Percentiles rank a stretch among this genome's conserved stretches.
Evolutionary conservation across 2,888 invertebrate genomes (phyloP).

Genomic region (Rotaria socialis): DNA sequence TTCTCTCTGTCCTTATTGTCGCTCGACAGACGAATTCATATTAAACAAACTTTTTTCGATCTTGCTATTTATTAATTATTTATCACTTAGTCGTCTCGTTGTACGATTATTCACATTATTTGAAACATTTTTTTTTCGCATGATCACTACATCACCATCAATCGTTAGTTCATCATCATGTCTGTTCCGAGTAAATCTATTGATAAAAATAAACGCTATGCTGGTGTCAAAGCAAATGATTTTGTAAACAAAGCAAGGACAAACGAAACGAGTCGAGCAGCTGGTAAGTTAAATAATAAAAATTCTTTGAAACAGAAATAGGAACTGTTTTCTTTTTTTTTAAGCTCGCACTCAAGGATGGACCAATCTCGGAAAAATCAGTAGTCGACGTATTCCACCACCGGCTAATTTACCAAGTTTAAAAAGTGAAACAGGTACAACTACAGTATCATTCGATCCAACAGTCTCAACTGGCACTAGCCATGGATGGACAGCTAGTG

Average conservation of each 20-base stretch:
- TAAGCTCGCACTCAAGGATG: conserved; percentile 84
- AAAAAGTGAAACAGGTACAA: conserved; percentile 83
- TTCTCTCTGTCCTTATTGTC: background rate
- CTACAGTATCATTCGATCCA: conserved; percentile 65
- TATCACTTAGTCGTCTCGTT: background rate
- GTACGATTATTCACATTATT: background rate
- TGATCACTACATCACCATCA: conserved; percentile 20
- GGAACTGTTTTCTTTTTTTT: background rate
- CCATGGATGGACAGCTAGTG: conserved; percentile 26
- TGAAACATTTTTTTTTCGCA: background rate
- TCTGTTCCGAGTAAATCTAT: conserved; percentile 11
- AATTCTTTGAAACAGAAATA: too few species aligned
- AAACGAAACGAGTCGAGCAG: background rate
- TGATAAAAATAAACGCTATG: conserved; percentile 35
- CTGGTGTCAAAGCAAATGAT: conserved; percentile 8
- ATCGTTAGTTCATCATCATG: background rate
- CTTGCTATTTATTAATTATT: background rate
- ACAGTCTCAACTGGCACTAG: background rate
- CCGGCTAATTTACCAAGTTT: conserved; percentile 97
- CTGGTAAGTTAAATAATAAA: background rate
- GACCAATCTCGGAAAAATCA: conserved; percentile 99
- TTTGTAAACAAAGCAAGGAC: conserved; percentile 12
- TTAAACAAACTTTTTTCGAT: background rate
- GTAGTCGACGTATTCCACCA: conserved; percentile 84
- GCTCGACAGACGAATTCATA: background rate